phyloP scores from a whole-genome alignment of 2,113 vertebrate species.

The Notothenia coriiceps region DNA sequence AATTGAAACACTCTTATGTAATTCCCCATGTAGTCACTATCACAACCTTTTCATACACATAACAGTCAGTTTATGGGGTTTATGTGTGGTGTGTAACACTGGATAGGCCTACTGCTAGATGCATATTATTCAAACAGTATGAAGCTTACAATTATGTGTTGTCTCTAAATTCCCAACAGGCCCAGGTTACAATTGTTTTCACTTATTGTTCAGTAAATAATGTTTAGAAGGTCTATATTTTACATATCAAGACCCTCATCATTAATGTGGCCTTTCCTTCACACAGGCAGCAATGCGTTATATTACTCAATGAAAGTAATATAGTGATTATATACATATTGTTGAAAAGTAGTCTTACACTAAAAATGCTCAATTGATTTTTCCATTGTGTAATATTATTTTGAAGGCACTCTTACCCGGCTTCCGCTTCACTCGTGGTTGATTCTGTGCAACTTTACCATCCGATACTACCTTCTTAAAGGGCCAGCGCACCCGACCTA shows the following conservation, averaged over 20 bases:
- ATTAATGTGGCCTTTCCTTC: background rate
- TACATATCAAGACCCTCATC: background rate
- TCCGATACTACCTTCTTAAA: slow-evolving; percentile 70
- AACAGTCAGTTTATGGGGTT: background rate
- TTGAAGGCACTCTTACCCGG: background rate
- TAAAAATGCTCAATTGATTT: background rate
- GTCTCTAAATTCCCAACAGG: background rate
- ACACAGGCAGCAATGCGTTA: background rate
- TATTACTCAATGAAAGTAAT: background rate
- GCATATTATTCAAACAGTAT: background rate
- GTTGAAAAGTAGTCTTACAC: background rate
- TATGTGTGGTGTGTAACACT: background rate
- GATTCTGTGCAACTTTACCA: slow-evolving; percentile 21
- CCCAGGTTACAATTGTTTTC: background rate
- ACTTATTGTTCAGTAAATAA: background rate
- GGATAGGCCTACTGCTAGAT: no score
- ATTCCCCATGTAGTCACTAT: background rate
- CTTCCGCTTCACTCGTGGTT: background rate
- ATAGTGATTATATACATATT: no score
- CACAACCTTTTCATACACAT: background rate
- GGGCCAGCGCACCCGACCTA: slow-evolving; percentile 55
- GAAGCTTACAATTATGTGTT: background rate
- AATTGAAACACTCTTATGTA: background rate
- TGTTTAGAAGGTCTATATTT: background rate
- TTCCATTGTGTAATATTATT: background rate